Conservation (phyloP, 2,113 vertebrate genomes). For the Spea multiplicata region DNA sequence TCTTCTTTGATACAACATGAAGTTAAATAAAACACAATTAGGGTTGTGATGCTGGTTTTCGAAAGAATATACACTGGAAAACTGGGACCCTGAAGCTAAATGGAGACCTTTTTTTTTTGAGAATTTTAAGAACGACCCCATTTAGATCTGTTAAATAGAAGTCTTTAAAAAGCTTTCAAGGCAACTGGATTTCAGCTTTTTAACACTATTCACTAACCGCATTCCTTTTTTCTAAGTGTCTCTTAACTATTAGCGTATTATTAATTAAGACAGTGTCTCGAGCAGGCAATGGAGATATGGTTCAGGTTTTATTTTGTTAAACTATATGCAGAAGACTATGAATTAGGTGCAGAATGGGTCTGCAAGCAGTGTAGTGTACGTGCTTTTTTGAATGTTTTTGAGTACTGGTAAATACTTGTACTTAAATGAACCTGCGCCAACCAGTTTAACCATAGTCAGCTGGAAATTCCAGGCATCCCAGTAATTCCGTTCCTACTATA, state of each 20-base stretch:
- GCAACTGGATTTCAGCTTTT: neutral
- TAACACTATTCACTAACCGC: neutral
- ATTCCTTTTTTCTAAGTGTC: conserved; percentile 18
- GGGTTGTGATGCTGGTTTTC: conserved; percentile 68
- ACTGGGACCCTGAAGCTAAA: conserved; percentile 31
- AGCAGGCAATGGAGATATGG: conserved; percentile 6
- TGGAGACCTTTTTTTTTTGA: conserved; percentile 3
- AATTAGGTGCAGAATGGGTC: neutral
- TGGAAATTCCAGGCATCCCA: too few relatives aligned
- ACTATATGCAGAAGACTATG: neutral
- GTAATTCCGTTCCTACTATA: too few relatives aligned
- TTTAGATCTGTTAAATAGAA: conserved; percentile 7
- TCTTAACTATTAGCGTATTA: neutral
- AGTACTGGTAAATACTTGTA: too few relatives aligned
- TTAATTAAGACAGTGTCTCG: conserved; percentile 2
- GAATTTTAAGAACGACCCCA: conserved; percentile 9
- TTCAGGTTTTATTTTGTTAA: neutral
- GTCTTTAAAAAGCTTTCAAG: conserved; percentile 23
- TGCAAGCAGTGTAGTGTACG: neutral
- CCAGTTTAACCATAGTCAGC: too few relatives aligned
- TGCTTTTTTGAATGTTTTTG: too few relatives aligned
- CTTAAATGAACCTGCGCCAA: too few relatives aligned
- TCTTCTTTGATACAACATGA: conserved; percentile 87
- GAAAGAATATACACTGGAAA: conserved; percentile 65
- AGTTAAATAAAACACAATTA: conserved; percentile 94